Evolutionary conservation across 2,888 invertebrate genomes (phyloP), one percentile per base, ranked within the genome.

Genomic region (Microctonus brassicae): DNA sequence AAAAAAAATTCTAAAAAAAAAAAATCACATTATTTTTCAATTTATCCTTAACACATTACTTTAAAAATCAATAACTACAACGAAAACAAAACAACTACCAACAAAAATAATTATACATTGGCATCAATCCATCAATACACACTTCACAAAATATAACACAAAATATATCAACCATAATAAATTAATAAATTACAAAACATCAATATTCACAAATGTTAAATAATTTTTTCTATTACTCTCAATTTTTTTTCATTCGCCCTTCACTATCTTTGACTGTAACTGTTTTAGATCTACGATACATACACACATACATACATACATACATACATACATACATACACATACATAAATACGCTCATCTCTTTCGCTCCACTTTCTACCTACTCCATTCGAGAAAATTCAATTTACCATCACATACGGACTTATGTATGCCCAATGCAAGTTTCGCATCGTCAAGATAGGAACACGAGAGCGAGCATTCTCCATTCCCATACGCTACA

Each of bases 381-480:
- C 26, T 13, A 55, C 34, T 65, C 65, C 52, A 55, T 55, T 52
- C 34, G 62, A 67, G 65, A 73, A 77, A 77, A 77, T 77, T 77
- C 77, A 77, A 77, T 77, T 77, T 77, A 76, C 76, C 63, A 73
- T 77, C 76, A 70, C 73, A 75, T 73, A 73, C 65, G 69, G 74
- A 72, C 75, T 77, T 74, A 70, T 70, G 74, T 75, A 75, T 73
- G 73, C 65, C 70, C 63, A 61, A 70, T 75, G 75, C 72, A 76
- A 77, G 73, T n/a, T 77, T 76, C 58, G 58, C 73, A 70, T 75
- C 74, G 74, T 47, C 67, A 20, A 73, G 72, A 74, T 74, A 70
- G 57, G 17, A 47, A 17, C 71, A 64, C 62, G 62, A 53, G 69
- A 67, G n/a, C 39, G 13, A 39, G 39, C 11, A 17, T n/a, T n/a